Base-by-base conservation (phyloP, 2,797 vertebrate genomes). In the Epinephelus awoara region DNA sequence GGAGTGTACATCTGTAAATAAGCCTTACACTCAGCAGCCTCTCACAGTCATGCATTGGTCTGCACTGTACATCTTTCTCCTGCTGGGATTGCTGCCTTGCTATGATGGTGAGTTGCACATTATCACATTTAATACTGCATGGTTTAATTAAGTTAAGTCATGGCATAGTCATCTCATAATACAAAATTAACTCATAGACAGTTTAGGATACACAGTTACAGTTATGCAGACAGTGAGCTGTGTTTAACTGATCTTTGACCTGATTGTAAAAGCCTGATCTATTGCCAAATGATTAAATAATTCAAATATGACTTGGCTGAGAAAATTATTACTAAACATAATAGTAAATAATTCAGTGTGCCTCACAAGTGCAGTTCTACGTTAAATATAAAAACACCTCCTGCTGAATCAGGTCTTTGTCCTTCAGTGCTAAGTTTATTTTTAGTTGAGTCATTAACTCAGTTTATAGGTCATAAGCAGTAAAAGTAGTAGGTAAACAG, bases 41-140 rank as follows among this genome's bases (percentile, higher is more conserved):
- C 77, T 80, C 51, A 62, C 5, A 34, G 55, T 25, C 57, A 91
- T 92, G 90, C 71, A 64, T 13, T n/a, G 51, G 13, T 70, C 72
- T 56, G 27, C 13, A 27, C 2, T 72, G 9, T 42, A 17, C 47
- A 1, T 70, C 19, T 44, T 67, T 58, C 58, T 85, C 40, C 34
- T 91, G 44, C 54, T 75, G 7, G 19, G 14, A 13, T 68, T 84
- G 2, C 51, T 79, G 2, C 34, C 18, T 23, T 38, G 23, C 6
- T 57, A 7, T 74, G 12, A 70, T 27, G 88, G 89, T 91, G 72
- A 85, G 88, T 89, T 1, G 57, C 79, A 29, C 4, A 66, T 49
- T 54, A 23, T 44, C 4, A 27, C 1, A 58, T 62, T 29, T 38
- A 56, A 67, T 1, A 14, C 27, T 29, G 27, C 5, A 29, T 6